Percentiles rank a stretch among this genome's conserved stretches.
These are phyloP conservation scores for Corapipo altera DNA, from an alignment of 2,113 vertebrate genomes.

Conservation along the genomic window DNA sequence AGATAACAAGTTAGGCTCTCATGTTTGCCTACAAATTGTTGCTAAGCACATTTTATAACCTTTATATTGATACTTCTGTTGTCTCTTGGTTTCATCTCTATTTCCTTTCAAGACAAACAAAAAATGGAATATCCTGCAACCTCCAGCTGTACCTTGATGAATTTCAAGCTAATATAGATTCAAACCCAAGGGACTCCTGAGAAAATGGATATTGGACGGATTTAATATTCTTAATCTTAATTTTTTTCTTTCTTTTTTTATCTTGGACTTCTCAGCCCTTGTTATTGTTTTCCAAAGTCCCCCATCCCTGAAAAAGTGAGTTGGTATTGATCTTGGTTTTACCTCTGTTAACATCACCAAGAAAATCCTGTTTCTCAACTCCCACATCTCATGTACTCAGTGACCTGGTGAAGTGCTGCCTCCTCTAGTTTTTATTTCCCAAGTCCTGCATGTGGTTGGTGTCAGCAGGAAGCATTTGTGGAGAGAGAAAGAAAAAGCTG, in stretches of 20 bases:
- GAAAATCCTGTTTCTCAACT: constrained; percentile 22
- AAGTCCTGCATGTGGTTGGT: neutral
- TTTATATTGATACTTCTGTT: neutral
- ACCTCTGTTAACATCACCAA: neutral
- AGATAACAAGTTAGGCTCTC: constrained; percentile 25
- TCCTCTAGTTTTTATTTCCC: constrained; percentile 15
- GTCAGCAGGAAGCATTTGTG: neutral
- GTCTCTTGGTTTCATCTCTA: constrained; percentile 9
- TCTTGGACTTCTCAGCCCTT: neutral
- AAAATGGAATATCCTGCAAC: neutral
- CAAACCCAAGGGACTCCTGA: neutral
- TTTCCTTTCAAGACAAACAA: constrained; percentile 16
- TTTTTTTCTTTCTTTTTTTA: neutral
- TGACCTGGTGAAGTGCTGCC: neutral
- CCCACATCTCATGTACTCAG: neutral
- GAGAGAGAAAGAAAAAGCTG: neutral
- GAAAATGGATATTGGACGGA: neutral
- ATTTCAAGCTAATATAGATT: neutral
- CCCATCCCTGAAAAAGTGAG: neutral
- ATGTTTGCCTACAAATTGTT: constrained; percentile 40
- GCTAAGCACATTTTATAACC: neutral
- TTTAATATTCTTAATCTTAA: neutral
- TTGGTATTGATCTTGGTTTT: neutral
- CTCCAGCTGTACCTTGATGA: neutral
- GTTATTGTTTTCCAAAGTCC: neutral